Evolutionary conservation across 2,797 vertebrate genomes (phyloP).

Genomic region (Epinephelus awoara): DNA sequence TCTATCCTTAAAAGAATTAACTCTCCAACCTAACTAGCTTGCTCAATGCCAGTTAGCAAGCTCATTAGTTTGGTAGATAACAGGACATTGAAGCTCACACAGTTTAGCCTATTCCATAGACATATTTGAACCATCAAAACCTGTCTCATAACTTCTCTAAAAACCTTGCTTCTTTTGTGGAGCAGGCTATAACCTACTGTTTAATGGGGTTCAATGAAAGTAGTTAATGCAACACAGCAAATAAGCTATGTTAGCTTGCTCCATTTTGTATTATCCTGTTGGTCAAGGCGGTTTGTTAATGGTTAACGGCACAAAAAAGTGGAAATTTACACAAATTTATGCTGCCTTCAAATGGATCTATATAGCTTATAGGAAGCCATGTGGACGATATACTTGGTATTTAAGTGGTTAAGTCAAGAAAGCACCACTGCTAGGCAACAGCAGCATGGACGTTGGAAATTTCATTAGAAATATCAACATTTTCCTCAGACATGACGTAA

Average conservation of each 20-base stretch:
- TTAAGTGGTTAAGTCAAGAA: too few species aligned
- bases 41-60: not conserved
- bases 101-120: not conserved
- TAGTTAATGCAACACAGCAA: not conserved
- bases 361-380: too few species aligned
- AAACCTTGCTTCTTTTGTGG: not conserved
- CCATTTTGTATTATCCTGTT: not conserved
- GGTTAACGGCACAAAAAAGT: not conserved
- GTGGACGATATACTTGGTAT: too few species aligned
- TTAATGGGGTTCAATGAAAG: not conserved
- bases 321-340: not conserved
- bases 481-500: too few species aligned
- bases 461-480: too few species aligned
- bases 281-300: not conserved
- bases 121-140: slow-evolving; percentile 7
- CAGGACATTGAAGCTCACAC: slow-evolving; percentile 6
- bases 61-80: slow-evolving; percentile 14
- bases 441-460: too few species aligned
- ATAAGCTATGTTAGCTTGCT: not conserved
- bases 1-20: not conserved
- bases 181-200: not conserved
- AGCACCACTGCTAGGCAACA: too few species aligned
- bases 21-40: not conserved
- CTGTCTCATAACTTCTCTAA: not conserved
- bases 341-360: too few species aligned